Evolutionary conservation across 2,888 invertebrate genomes (phyloP).

Genomic region (Panorpa germanica): DNA sequence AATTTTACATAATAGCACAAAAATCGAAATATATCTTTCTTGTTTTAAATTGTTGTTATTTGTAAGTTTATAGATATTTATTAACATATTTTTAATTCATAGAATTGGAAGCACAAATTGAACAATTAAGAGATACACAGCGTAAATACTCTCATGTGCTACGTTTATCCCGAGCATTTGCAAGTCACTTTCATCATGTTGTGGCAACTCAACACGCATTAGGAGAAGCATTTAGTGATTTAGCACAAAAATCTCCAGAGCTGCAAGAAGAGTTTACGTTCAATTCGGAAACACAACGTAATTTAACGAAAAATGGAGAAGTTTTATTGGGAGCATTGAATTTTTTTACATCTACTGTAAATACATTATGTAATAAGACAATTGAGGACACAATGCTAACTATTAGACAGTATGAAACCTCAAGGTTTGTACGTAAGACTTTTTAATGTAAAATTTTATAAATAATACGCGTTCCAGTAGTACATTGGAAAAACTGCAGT

Average conservation of each 20-base stretch:
- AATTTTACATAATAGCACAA: too few relatives aligned
- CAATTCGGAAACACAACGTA: conserved; percentile 90
- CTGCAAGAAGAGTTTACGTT: conserved; percentile 86
- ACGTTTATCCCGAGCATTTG: conserved; percentile 66
- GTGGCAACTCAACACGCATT: conserved; percentile 74
- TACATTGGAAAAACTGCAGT: not conserved
- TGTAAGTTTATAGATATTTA: conserved; percentile 2
- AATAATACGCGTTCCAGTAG: too few relatives aligned
- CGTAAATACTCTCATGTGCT: conserved; percentile 78
- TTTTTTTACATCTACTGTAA: conserved; percentile 90
- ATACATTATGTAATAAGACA: conserved; percentile 92
- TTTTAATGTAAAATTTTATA: not conserved
- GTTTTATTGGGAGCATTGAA: conserved; percentile 80
- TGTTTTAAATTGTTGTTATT: conserved; percentile 7
- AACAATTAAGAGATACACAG: conserved; percentile 82
- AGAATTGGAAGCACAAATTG: conserved; percentile 90
- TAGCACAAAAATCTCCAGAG: conserved; percentile 92
- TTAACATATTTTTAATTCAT: conserved; percentile 19
- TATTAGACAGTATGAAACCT: conserved; percentile 38
- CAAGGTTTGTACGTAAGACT: conserved; percentile 25
- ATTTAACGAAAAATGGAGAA: conserved; percentile 85
- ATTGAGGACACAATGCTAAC: conserved; percentile 81
- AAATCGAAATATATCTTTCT: conserved; percentile 4
- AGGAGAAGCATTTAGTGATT: conserved; percentile 84
- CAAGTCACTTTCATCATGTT: conserved; percentile 75